These are phyloP conservation scores for Callaeas wilsoni DNA, from an alignment of 2,113 vertebrate genomes.

Conservation along the genomic window DNA sequence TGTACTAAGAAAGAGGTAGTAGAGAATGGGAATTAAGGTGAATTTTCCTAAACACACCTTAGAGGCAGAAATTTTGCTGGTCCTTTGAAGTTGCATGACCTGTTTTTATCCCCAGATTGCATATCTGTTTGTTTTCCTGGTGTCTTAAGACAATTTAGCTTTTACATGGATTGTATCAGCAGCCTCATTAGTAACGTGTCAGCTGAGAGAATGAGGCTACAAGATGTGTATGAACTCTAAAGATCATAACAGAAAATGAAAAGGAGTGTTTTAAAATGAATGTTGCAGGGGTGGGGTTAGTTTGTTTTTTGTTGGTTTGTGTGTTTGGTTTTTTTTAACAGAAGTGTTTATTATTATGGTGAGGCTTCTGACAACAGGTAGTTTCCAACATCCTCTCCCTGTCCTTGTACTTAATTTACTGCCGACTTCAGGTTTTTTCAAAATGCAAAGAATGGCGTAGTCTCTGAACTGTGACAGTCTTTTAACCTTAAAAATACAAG, in stretches of 20 bases:
- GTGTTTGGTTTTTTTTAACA: not conserved
- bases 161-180: not conserved
- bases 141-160: not conserved
- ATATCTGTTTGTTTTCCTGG: not conserved
- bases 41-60: not conserved
- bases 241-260: not conserved
- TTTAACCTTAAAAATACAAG: not conserved
- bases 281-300: not conserved
- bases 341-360: not conserved
- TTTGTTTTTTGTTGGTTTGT: not conserved
- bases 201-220: not conserved
- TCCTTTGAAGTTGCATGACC: not conserved
- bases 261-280: not conserved
- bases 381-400: not conserved
- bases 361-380: not conserved
- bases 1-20: not conserved
- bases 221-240: not conserved
- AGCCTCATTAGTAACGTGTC: accelerated
- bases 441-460: not conserved
- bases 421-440: not conserved
- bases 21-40: not conserved
- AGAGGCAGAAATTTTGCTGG: not conserved
- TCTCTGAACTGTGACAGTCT: not conserved
- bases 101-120: not conserved
- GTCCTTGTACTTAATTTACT: not conserved